A percentile compares a stretch with the other conserved stretches of the same genome.
phyloP scores from a whole-genome alignment of 92 coral and sea anemone species.

The Ricordea florida region DNA sequence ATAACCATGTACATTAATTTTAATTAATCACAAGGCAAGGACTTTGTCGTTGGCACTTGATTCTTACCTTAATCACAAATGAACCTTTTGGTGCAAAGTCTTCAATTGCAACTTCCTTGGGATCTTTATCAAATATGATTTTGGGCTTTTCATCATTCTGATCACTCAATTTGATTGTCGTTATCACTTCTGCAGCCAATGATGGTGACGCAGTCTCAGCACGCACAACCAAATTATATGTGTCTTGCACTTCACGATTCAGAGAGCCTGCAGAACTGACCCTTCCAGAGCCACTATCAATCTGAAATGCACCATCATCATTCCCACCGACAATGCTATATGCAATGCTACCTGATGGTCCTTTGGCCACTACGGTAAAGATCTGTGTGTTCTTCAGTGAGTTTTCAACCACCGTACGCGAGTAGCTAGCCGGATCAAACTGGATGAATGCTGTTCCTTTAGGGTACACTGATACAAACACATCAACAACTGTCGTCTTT shows the following conservation, averaged over 20 bases:
- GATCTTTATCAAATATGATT: slow-evolving; percentile 59
- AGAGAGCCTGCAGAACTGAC: slow-evolving; percentile 25
- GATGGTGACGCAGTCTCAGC: slow-evolving; percentile 23
- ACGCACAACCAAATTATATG: slow-evolving; percentile 73
- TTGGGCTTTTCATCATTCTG: slow-evolving; percentile 70
- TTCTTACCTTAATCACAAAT: slow-evolving; percentile 57
- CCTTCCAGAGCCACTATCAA: slow-evolving; percentile 29
- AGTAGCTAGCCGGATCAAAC: slow-evolving; percentile 44
- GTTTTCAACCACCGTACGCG: slow-evolving; percentile 39
- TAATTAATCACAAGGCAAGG: not conserved
- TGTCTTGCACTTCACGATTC: slow-evolving; percentile 63
- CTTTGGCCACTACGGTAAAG: slow-evolving; percentile 46
- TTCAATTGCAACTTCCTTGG: slow-evolving; percentile 65
- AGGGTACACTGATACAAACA: slow-evolving; percentile 54
- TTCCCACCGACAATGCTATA: slow-evolving; percentile 81
- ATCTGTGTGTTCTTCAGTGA: slow-evolving; percentile 23
- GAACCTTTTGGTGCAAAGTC: slow-evolving; percentile 59
- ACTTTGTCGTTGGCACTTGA: not conserved
- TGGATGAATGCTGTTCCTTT: slow-evolving; percentile 38
- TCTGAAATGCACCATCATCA: slow-evolving; percentile 43
- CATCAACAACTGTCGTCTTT: slow-evolving; percentile 22
- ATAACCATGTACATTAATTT: not conserved
- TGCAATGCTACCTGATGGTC: slow-evolving; percentile 25
- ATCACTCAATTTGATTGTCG: slow-evolving; percentile 66
- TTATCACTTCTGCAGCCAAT: slow-evolving; percentile 64